Base-by-base conservation (phyloP, 2,888 invertebrate species). In the Lomographa bimaculata region DNA sequence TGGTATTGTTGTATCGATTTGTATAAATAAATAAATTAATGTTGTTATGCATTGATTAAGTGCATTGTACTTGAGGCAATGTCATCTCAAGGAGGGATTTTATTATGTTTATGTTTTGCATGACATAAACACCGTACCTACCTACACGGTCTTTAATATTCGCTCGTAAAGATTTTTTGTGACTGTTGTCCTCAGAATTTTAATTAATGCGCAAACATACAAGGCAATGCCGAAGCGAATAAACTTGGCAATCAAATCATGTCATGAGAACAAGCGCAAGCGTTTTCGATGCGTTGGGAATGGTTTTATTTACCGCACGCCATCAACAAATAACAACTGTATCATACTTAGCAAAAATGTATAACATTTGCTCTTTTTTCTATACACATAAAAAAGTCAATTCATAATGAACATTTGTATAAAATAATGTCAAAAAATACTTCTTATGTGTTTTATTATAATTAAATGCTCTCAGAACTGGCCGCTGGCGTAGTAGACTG, bases 51-150 rank as follows among this genome's bases (percentile, higher is more conserved):
- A 10, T 27, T 23, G 33, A 32, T 38, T 25, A 49, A 44, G 52
- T 39, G 49, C 50, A 50, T 43, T 36, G 49, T 30, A 47, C 46
- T 35, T 32, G 33, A 32, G 37, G 18, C 50, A 50, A 50, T 50
- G 52, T 47, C 47, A 50, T 40, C 29, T 43, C 40, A 32, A 53
- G 45, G 50, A 45, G 45, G 11, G 39, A 9, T 46, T 43, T 48
- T 48, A 42, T 42, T 26, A 27, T 30, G 41, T 37, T 45, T 40
- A 21, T 30, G 40, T 46, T 44, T 27, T 43, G 27, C 30, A 27
- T 35, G 33, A 35, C 24, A 32, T 27, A 28, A 45, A 46, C 36
- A 18, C 14, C 28, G 34, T 35, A 35, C 27, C 10, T 10, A 11
- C 19, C 10, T 10, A 11, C 19, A 40, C 20, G 42, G 36, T 39